These are phyloP conservation scores for Seriola aureovittata DNA, from an alignment of 2,113 vertebrate species.

Conservation along the genomic window DNA sequence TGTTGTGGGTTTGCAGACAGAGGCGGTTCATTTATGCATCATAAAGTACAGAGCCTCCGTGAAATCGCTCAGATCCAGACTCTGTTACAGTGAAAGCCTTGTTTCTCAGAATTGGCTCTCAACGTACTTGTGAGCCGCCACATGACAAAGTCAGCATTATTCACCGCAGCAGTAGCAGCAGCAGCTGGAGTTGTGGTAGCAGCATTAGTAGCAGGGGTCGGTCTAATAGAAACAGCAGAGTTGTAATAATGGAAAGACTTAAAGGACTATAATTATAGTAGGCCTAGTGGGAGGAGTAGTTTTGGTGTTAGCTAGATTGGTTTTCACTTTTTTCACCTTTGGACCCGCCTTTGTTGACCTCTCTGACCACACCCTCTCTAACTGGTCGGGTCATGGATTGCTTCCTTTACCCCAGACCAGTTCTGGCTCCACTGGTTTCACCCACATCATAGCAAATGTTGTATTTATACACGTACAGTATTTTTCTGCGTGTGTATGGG, in stretches of 20 bases:
- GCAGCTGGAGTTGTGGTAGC: background rate
- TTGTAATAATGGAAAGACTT: background rate
- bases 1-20: constrained; percentile 25
- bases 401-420: background rate
- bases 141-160: constrained; percentile 43
- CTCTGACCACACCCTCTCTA: background rate
- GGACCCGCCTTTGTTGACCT: background rate
- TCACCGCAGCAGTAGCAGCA: background rate
- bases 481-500: background rate
- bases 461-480: background rate
- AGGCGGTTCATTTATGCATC: background rate
- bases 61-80: constrained; percentile 22
- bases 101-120: constrained; percentile 50
- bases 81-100: constrained; percentile 46
- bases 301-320: background rate
- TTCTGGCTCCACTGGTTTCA: no score
- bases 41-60: background rate
- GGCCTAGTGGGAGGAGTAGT: background rate
- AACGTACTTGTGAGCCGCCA: constrained; percentile 26
- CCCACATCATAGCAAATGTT: background rate
- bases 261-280: background rate
- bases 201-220: background rate
- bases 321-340: constrained; percentile 4
- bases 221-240: background rate
- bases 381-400: background rate